Base-by-base conservation (phyloP, 2,797 vertebrate genomes). In the Catamblyrhynchus diadema region DNA sequence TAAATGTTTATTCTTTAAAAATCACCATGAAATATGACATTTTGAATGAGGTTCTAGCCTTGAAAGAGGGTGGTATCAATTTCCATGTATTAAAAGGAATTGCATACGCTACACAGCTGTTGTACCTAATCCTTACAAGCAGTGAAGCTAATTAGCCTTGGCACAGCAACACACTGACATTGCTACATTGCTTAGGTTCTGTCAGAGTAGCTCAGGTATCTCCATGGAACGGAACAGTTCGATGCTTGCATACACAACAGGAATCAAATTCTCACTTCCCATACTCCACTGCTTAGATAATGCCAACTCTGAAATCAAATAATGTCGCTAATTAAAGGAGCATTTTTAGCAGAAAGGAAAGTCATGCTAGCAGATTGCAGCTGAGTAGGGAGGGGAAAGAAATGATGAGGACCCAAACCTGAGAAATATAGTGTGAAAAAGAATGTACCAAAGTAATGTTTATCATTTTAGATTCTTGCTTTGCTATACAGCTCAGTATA, bases 121-220 rank as follows among this genome's bases (percentile, higher is more conserved):
- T 92, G 45, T 67, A 91, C 53, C 59, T 94, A 81, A 87, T 94
- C 72, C 53, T 85, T 92, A 87, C 79, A 89, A 94, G 75, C 12
- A 78, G 45, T 50, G 65, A 60, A 77, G 67, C 53, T 96, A 94
- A 94, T 95, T 92, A 96, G 60, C 57, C 65, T 67, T 93, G 89
- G 74, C 89, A 91, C 56, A 81, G 69, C 67, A 91, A 50, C 65
- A 78, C 9, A 2, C 37, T 74, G 74, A 94, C 84, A 74, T n/a
- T 66, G 71, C 86, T 64, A 60, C 11, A 2, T 80, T 42, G 33
- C 91, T 82, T 23, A 12, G 53, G 15, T 60, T 95, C 71, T 93
- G 81, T 83, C 67, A 82, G 21, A 83, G 72, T 47, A 85, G 87
- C 81, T 94, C 81, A 81, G 81, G 72, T 94, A 78, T 93, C 95